A percentile compares a stretch with the other conserved stretches of the same genome.
Conservation (phyloP, 2,113 vertebrate species). For the Cheirogaleus medius region DNA sequence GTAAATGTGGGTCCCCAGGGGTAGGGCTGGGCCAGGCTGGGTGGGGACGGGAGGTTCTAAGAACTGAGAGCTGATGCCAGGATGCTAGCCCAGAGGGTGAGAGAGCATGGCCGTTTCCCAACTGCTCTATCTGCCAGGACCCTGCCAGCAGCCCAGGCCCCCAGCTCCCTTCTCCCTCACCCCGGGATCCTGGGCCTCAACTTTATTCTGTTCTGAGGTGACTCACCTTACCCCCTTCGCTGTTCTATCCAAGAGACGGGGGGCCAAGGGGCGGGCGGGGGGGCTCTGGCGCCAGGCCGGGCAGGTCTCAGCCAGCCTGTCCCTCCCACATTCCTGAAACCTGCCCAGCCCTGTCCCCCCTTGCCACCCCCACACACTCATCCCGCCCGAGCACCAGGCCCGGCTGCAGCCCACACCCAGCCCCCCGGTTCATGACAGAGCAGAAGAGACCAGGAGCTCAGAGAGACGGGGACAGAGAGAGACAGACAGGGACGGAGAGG, state of each 20-base stretch:
- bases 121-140: background rate
- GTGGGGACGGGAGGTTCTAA: background rate
- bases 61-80: slow-evolving; percentile 41
- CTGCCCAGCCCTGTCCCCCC: slow-evolving; percentile 79
- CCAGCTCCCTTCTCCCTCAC: background rate
- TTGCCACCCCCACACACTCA: slow-evolving; percentile 65
- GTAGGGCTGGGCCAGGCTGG: slow-evolving; percentile 13
- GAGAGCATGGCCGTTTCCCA: background rate
- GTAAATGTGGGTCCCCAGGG: slow-evolving; percentile 56
- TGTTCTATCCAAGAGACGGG: background rate
- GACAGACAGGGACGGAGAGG: too few relatives aligned
- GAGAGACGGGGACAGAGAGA: background rate
- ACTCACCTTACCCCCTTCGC: background rate
- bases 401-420: slow-evolving; percentile 30
- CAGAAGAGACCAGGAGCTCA: background rate
- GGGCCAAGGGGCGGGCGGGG: slow-evolving; percentile 20
- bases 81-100: slow-evolving; percentile 39
- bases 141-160: background rate
- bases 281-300: slow-evolving; percentile 70
- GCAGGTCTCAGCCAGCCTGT: slow-evolving; percentile 74
- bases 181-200: background rate
- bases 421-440: background rate
- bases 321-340: slow-evolving; percentile 79
- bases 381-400: slow-evolving; percentile 18
- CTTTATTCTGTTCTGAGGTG: background rate